These are phyloP conservation scores for Mionectes olivaceus DNA, from an alignment of 2,797 vertebrate species.

Conservation along the genomic window DNA sequence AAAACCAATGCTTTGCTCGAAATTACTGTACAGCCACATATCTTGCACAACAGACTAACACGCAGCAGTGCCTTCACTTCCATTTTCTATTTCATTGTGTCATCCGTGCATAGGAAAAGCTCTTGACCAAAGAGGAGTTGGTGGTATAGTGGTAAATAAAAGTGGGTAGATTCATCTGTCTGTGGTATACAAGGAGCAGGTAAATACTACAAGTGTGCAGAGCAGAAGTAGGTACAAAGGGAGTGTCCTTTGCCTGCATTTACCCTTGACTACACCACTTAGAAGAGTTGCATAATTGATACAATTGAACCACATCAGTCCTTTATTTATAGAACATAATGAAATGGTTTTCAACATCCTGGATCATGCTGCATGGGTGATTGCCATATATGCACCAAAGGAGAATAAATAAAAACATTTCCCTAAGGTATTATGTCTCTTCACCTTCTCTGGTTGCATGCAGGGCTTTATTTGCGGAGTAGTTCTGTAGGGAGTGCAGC, in stretches of 20 bases:
- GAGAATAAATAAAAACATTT: slow-evolving; percentile 54
- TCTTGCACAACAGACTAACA: slow-evolving; percentile 44
- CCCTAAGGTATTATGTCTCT: slow-evolving; percentile 27
- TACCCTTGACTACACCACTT: slow-evolving; percentile 51
- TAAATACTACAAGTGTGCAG: slow-evolving; percentile 4
- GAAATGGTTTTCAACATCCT: slow-evolving; percentile 66
- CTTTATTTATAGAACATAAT: slow-evolving; percentile 71
- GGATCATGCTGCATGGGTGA: slow-evolving; percentile 9
- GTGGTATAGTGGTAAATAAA: slow-evolving; percentile 9
- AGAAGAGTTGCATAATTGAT: slow-evolving; percentile 67
- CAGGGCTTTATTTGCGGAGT: background rate
- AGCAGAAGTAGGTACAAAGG: slow-evolving; percentile 22
- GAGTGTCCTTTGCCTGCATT: slow-evolving; percentile 56
- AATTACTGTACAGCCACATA: slow-evolving; percentile 38
- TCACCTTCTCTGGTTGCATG: background rate
- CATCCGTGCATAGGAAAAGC: slow-evolving; percentile 25
- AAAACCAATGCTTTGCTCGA: slow-evolving; percentile 35
- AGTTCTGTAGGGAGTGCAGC: background rate
- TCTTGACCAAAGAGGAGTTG: slow-evolving; percentile 26
- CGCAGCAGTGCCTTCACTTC: slow-evolving; percentile 14
- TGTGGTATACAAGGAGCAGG: slow-evolving; percentile 39
- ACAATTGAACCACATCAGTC: slow-evolving; percentile 65
- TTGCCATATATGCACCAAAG: slow-evolving; percentile 29
- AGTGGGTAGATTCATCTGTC: slow-evolving; percentile 36
- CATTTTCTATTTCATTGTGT: slow-evolving; percentile 46